These are phyloP conservation scores for Latrodectus elegans DNA, from an alignment of 2,888 invertebrate species.

Conservation along the genomic window DNA sequence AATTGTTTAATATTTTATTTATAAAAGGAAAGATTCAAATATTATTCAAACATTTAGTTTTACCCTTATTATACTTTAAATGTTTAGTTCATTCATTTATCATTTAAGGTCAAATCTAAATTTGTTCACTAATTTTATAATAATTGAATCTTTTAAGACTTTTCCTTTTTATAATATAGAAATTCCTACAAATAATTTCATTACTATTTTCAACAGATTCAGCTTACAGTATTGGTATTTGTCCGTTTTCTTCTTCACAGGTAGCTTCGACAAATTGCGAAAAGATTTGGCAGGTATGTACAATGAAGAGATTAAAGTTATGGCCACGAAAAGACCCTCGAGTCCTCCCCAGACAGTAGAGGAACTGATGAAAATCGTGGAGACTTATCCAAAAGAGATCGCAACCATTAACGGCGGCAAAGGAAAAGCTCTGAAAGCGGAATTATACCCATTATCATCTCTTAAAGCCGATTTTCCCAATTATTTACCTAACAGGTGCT, in stretches of 20 bases:
- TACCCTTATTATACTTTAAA: no score
- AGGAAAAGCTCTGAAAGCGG: slow-evolving; percentile 64
- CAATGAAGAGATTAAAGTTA: slow-evolving; percentile 62
- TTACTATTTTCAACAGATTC: no score
- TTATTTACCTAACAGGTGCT: slow-evolving; percentile 63
- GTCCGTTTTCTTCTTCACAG: slow-evolving; percentile 4
- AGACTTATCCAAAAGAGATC: slow-evolving; percentile 62
- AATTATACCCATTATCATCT: slow-evolving; percentile 57
- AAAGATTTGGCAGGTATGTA: slow-evolving; percentile 63
- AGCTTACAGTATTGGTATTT: no score
- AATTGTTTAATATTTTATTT: no score
- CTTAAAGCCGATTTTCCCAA: slow-evolving; percentile 53
- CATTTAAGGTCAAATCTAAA: no score
- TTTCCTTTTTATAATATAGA: no score
- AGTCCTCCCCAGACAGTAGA: slow-evolving; percentile 68
- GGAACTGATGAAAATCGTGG: slow-evolving; percentile 63
- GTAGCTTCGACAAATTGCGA: slow-evolving; percentile 65
- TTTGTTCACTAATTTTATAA: neutral
- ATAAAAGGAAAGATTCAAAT: no score
- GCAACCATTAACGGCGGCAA: slow-evolving; percentile 50
- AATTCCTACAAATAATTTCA: no score
- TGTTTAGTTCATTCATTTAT: no score
- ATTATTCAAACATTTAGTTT: no score
- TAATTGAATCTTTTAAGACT: neutral
- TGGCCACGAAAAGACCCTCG: slow-evolving; percentile 59